Conservation (phyloP, 2,113 vertebrate species). For the Sylvilagus bachmani region DNA sequence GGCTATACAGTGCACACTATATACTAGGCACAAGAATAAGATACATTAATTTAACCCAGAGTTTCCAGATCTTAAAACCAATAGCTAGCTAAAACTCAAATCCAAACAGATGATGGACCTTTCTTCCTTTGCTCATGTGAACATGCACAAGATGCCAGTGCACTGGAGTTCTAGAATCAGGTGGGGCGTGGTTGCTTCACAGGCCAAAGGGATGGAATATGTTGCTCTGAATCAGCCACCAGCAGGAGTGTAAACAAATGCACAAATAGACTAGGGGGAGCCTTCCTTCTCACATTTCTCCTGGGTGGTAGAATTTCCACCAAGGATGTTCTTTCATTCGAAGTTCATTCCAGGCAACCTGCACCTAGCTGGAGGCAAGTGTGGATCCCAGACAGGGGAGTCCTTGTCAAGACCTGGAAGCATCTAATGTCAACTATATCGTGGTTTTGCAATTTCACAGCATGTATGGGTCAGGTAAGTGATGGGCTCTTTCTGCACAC, state of each 20-base stretch:
- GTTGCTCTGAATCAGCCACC: constrained; percentile 55
- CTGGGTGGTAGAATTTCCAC: constrained; percentile 56
- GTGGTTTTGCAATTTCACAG: background rate
- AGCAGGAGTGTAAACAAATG: constrained; percentile 72
- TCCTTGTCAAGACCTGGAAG: constrained; percentile 29
- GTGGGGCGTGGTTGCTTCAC: constrained; percentile 16
- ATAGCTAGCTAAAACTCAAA: constrained; percentile 34
- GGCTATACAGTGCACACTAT: background rate
- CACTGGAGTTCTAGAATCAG: constrained; percentile 25
- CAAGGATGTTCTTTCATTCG: constrained; percentile 18
- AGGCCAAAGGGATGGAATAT: constrained; percentile 13
- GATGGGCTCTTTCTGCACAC: background rate
- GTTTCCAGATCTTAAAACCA: constrained; percentile 32
- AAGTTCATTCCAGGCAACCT: constrained; percentile 34
- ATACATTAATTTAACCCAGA: background rate
- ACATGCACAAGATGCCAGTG: background rate
- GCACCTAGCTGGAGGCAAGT: background rate
- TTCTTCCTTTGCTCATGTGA: background rate
- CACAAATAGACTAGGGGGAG: constrained; percentile 11
- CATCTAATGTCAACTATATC: background rate
- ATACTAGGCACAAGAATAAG: background rate
- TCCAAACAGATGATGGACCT: background rate
- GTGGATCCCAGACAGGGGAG: background rate
- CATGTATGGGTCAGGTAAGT: background rate
- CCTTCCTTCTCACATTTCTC: constrained; percentile 48